Base-by-base conservation (phyloP, 2,888 invertebrate species). In the Iphiclides podalirius region DNA sequence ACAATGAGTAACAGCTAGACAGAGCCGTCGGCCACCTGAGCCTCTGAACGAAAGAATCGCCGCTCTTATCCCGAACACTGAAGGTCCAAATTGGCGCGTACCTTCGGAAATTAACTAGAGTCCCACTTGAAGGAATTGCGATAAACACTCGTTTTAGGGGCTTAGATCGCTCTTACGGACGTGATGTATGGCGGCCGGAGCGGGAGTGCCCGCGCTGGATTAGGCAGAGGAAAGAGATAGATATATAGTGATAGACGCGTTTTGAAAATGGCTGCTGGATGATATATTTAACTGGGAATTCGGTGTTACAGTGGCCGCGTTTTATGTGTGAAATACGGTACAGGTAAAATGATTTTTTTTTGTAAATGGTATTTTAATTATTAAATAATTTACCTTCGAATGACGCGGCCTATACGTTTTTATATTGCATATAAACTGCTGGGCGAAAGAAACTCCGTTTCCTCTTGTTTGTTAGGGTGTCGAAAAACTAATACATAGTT, bases 131-230 rank as follows among this genome's bases (percentile, higher is more conserved):
- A 77, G 79, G 79, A 76, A 69, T 73, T 73, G 76, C 76, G 72
- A 85, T 87, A 87, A 86, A 86, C 84, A 84, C 84, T 84, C 78
- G 78, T 87, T 84, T 78, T 70, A 71, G 67, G 65, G 69, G 79
- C 79, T 84, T 74, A 77, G 72, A 67, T 68, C 64, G 74, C 72
- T 79, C 75, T 77, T 72, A 68, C 66, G 64, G 54, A 63, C 60
- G 72, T 83, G 83, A 85, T 78, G 70, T 79, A 83, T 79, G 67
- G 64, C 71, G 70, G 77, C 66, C 61, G 59, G 67, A 79, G 70
- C 63, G 75, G 69, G 81, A 80, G 66, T 66, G 67, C 67, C 64
- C 66, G 63, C 57, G 59, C 57, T 53, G 64, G 68, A 75, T 73
- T 73, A 74, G 60, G 60, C 60, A 52, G 61, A 66, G 62, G 60